Evolutionary conservation across 2,113 vertebrate species (phyloP).

Genomic region (Actenoides hombroni): DNA sequence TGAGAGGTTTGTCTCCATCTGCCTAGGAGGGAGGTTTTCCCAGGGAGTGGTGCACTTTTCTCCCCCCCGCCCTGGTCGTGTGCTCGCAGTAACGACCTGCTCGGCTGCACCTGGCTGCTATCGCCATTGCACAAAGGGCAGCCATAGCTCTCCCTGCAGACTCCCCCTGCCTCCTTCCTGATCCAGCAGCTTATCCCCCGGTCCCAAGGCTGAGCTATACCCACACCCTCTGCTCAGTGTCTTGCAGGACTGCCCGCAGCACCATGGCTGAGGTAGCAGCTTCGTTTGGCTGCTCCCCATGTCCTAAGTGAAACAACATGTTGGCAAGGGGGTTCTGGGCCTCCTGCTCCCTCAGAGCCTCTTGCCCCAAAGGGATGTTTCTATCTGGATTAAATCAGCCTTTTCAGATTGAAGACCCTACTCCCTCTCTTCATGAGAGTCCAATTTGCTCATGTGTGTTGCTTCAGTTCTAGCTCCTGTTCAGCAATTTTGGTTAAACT

Average conservation of each 20-base stretch:
- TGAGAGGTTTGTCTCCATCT: not conserved
- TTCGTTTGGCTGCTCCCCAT: not conserved
- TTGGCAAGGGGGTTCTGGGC: not conserved
- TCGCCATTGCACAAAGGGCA: not conserved
- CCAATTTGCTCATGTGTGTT: not conserved
- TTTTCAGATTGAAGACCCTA: not conserved
- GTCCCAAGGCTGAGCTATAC: not conserved
- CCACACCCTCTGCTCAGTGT: accelerated
- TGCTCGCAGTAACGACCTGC: not conserved
- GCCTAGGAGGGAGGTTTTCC: not conserved
- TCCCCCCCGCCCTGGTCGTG: not conserved
- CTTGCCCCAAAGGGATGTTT: not conserved
- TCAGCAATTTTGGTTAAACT: not conserved
- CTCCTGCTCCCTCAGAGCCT: not conserved
- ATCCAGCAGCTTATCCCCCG: not conserved
- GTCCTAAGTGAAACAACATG: not conserved
- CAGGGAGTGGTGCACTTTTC: not conserved
- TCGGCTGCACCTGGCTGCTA: not conserved
- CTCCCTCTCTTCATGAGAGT: accelerated
- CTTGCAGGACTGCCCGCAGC: too few species aligned
- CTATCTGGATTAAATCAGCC: not conserved
- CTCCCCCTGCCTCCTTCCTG: not conserved
- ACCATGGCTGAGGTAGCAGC: accelerated
- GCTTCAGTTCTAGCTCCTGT: not conserved
- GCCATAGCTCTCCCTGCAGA: not conserved